Evolutionary conservation across 2,113 vertebrate genomes (phyloP).

Genomic region (Trogon surrucura): DNA sequence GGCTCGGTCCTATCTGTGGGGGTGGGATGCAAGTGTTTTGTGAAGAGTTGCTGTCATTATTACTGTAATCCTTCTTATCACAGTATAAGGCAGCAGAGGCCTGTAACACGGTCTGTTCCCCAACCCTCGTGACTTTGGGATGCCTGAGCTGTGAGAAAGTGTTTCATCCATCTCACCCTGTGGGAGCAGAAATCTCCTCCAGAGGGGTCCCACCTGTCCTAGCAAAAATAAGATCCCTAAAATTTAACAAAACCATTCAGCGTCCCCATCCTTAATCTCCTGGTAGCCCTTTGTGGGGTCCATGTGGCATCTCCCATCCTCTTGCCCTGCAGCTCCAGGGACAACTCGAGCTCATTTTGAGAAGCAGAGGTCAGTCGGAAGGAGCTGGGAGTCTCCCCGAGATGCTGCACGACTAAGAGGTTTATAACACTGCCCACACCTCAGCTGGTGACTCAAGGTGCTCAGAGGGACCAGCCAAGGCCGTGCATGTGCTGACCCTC

Average conservation of each 20-base stretch:
- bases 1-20: neutral
- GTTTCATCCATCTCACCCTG: neutral
- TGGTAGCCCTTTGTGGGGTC: neutral
- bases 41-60: neutral
- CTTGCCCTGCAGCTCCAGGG: neutral
- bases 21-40: neutral
- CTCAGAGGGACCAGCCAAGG: neutral
- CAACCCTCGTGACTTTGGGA: neutral
- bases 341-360: fast-evolving
- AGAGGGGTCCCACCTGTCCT: neutral
- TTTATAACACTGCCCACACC: neutral
- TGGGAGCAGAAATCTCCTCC: neutral
- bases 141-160: neutral
- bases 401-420: neutral
- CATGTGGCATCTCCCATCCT: fast-evolving
- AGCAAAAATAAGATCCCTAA: too few species aligned
- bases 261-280: neutral
- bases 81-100: neutral
- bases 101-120: neutral
- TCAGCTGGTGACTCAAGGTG: neutral
- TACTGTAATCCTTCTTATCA: neutral
- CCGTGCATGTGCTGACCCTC: fast-evolving
- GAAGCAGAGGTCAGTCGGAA: neutral
- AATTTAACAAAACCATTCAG: fast-evolving
- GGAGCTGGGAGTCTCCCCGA: neutral